Evolutionary conservation across 2,113 vertebrate species (phyloP).

Genomic region (Albula glossodonta): DNA sequence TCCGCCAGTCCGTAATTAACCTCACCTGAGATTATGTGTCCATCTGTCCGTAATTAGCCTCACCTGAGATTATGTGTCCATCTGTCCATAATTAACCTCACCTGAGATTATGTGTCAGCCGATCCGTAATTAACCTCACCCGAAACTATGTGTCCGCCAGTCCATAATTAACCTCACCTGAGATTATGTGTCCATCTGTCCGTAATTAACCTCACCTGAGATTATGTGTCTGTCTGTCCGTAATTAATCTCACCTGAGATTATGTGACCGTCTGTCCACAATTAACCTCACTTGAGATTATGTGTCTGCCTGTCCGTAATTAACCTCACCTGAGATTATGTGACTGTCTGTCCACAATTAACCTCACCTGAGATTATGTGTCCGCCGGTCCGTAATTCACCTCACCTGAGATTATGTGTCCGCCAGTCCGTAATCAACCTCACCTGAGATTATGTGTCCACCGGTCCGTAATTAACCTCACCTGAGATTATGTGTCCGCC

Average conservation of each 20-base stretch:
- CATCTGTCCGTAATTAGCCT: no score
- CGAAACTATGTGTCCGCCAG: not conserved
- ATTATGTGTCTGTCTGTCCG: conserved; percentile 33
- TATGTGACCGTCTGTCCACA: not conserved
- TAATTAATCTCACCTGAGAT: conserved; percentile 53
- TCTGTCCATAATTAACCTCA: conserved; percentile 26
- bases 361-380: conserved; percentile 35
- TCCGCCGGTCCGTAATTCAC: not conserved
- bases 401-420: not conserved
- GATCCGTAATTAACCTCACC: conserved; percentile 54
- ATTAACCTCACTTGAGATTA: not conserved
- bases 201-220: conserved; percentile 35
- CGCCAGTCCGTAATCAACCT: not conserved
- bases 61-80: no score
- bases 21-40: no score
- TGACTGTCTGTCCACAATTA: conserved; percentile 51
- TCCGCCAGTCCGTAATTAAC: no score
- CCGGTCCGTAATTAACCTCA: conserved; percentile 54
- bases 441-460: conserved; percentile 32
- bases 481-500: conserved; percentile 18
- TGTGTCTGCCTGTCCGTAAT: no score
- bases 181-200: not conserved
- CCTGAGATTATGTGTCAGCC: conserved; percentile 33
- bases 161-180: not conserved
- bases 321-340: conserved; percentile 37